Conservation (phyloP, 2,888 invertebrate species). For the Meiosimyza decipiens region DNA sequence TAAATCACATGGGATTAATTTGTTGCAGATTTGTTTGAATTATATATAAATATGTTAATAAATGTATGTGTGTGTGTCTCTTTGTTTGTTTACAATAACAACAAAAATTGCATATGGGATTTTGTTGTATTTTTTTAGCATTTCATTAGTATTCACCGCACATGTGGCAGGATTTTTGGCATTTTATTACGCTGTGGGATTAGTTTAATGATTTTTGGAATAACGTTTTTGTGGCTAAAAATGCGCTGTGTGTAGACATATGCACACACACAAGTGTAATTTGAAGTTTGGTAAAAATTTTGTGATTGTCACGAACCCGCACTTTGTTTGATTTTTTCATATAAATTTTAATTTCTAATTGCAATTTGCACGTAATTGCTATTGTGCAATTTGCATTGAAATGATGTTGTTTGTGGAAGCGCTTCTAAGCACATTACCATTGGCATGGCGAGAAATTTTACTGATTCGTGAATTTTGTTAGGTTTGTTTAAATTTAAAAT, state of each 20-base stretch:
- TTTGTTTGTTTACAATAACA: not conserved
- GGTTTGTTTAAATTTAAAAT: too few species aligned
- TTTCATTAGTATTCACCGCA: conserved; percentile 11
- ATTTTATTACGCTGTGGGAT: not conserved
- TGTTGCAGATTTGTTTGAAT: conserved; percentile 10
- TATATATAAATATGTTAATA: not conserved
- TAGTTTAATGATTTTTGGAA: conserved; percentile 21
- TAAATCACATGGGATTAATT: conserved; percentile 30
- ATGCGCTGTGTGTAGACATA: not conserved
- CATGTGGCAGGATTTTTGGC: not conserved
- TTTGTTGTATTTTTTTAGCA: not conserved
- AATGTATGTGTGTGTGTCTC: not conserved
- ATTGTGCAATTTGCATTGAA: too few species aligned
- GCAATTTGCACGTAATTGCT: too few species aligned
- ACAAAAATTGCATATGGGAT: not conserved
- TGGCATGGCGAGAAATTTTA: too few species aligned
- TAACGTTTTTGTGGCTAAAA: not conserved
- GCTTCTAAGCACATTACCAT: too few species aligned
- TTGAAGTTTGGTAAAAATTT: not conserved
- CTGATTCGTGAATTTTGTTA: too few species aligned
- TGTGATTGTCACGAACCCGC: not conserved
- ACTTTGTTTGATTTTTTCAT: too few species aligned
- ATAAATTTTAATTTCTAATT: too few species aligned
- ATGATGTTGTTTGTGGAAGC: too few species aligned
- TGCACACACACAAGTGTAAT: not conserved